Conservation (phyloP, 2,888 invertebrate genomes). For the Platypus cylindrus region DNA sequence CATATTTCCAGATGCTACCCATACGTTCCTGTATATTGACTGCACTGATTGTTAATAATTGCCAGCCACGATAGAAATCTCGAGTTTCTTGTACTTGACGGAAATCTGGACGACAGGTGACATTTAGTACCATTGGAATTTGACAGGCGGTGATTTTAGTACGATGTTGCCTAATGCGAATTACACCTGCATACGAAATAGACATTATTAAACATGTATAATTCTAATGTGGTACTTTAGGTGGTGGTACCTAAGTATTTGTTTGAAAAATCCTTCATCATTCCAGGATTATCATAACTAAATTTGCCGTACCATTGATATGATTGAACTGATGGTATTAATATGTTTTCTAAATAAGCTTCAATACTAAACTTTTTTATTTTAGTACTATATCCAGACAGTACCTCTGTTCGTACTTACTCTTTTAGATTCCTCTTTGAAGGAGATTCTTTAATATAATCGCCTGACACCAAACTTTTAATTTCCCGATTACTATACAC, state of each 20-base stretch:
- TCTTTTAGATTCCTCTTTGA: too few relatives aligned
- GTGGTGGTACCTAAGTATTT: slow-evolving; percentile 22
- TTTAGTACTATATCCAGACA: slow-evolving; percentile 1
- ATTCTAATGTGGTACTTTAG: not conserved
- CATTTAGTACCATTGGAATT: slow-evolving; percentile 14
- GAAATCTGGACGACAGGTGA: slow-evolving; percentile 18
- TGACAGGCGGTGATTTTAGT: slow-evolving; percentile 11
- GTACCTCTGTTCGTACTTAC: slow-evolving; percentile 1
- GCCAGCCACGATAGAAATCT: slow-evolving; percentile 17
- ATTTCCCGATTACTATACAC: slow-evolving; percentile 18
- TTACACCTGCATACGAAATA: slow-evolving; percentile 6
- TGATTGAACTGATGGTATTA: slow-evolving; percentile 21
- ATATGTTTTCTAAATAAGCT: slow-evolving; percentile 16
- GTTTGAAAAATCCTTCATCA: slow-evolving; percentile 23
- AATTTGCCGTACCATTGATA: slow-evolving; percentile 23
- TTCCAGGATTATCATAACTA: slow-evolving; percentile 18
- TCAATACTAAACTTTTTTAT: slow-evolving; percentile 18
- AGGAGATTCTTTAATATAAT: too few relatives aligned
- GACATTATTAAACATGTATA: not conserved
- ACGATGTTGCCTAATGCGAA: slow-evolving; percentile 13
- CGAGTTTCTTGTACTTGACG: slow-evolving; percentile 9
- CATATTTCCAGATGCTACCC: slow-evolving; percentile 19
- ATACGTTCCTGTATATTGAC: slow-evolving; percentile 14
- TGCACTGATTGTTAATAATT: slow-evolving; percentile 4
- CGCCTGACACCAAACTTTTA: slow-evolving; percentile 17